Conservation (phyloP, 2,888 invertebrate species). For the Trichogramma dendrolimi region DNA sequence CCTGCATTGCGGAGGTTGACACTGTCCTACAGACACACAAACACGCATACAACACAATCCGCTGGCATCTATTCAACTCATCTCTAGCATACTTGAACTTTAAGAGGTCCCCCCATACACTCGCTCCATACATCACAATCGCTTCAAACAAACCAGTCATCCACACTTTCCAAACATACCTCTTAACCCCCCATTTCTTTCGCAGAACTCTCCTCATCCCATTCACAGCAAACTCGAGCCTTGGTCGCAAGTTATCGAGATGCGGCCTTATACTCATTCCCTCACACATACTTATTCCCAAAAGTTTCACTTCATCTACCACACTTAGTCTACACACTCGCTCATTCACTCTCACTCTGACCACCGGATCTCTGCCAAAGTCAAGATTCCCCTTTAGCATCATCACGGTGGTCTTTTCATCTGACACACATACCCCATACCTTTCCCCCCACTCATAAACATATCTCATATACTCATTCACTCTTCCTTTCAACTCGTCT, state of each 20-base stretch:
- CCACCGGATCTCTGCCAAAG: not conserved
- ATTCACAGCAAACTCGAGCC: not conserved
- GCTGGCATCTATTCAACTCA: not conserved
- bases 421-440: too few relatives aligned
- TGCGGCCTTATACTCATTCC: conserved; percentile 15
- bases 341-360: not conserved
- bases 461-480: too few relatives aligned
- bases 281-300: not conserved
- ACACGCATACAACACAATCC: conserved; percentile 21
- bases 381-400: not conserved
- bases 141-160: conserved; percentile 18
- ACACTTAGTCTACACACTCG: not conserved
- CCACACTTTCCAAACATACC: not conserved
- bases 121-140: conserved; percentile 19
- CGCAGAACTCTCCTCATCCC: conserved; percentile 14
- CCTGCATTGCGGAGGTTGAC: conserved; percentile 20
- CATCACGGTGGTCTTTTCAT: too few relatives aligned
- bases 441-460: too few relatives aligned
- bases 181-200: conserved; percentile 24
- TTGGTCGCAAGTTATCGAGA: not conserved
- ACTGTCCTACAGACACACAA: conserved; percentile 28
- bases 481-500: too few relatives aligned
- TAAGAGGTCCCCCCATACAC: conserved; percentile 16
- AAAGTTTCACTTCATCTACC: not conserved
- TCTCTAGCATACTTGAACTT: not conserved